These are phyloP conservation scores for Oxygymnocypris stewartii DNA, from an alignment of 2,113 vertebrate genomes.

Conservation along the genomic window DNA sequence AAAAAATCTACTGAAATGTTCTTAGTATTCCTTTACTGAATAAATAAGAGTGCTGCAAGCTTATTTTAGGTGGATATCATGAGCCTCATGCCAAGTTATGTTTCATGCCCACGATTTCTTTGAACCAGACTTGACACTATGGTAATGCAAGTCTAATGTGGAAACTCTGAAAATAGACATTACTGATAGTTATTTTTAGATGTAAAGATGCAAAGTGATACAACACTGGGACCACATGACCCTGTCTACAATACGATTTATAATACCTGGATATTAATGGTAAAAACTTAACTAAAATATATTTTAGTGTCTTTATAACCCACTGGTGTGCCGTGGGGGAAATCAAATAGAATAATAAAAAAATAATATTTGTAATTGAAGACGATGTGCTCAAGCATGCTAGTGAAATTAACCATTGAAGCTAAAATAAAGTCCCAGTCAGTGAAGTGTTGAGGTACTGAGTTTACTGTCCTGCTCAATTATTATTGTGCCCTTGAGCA, in stretches of 20 bases:
- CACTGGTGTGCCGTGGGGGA: not conserved
- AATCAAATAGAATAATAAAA: not conserved
- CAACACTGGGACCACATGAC: not conserved
- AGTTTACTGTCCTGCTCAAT: not conserved
- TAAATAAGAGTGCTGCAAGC: too few species aligned
- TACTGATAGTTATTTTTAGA: not conserved
- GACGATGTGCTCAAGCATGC: not conserved
- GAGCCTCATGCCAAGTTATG: conserved; percentile 4
- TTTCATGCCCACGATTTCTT: not conserved
- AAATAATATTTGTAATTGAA: not conserved
- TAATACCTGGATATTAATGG: not conserved
- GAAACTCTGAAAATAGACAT: not conserved
- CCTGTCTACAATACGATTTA: not conserved
- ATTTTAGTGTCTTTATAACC: not conserved
- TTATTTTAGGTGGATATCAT: conserved; percentile 24
- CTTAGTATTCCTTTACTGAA: not conserved
- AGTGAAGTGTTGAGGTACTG: not conserved
- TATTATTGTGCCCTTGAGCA: conserved; percentile 22
- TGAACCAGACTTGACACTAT: conserved; percentile 19
- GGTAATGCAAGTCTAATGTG: not conserved
- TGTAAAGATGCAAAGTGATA: not conserved
- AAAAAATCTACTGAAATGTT: not conserved
- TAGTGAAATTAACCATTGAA: not conserved
- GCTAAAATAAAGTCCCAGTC: not conserved
- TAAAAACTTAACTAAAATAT: not conserved